A percentile compares a stretch with the other conserved stretches of the same genome.
Conservation (phyloP, 2,797 vertebrate species). For the Ctenochaetus hawaiiensis region DNA sequence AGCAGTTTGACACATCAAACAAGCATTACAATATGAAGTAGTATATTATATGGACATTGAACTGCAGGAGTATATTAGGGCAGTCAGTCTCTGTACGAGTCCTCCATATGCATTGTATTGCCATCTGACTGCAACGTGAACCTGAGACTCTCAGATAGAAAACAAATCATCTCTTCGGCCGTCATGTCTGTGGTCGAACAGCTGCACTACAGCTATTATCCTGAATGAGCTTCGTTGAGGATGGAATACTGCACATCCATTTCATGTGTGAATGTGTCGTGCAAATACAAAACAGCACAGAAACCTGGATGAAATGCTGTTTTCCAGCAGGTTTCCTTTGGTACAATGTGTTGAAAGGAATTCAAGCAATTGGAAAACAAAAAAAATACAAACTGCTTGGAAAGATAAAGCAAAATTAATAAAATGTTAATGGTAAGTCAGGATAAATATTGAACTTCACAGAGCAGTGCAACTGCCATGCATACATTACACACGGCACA, state of each 20-base stretch:
- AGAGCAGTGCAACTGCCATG: slow-evolving; percentile 32
- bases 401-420: slow-evolving; percentile 25
- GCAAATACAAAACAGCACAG: slow-evolving; percentile 32
- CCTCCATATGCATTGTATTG: slow-evolving; percentile 20
- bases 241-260: slow-evolving; percentile 19
- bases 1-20: slow-evolving; percentile 26
- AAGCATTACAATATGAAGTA: slow-evolving; percentile 18
- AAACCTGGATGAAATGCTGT: slow-evolving; percentile 14
- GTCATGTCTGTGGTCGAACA: not conserved
- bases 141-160: slow-evolving; percentile 53
- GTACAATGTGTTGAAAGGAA: slow-evolving; percentile 33
- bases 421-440: slow-evolving; percentile 6
- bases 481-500: slow-evolving; percentile 26
- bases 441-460: slow-evolving; percentile 28
- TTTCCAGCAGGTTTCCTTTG: slow-evolving; percentile 48
- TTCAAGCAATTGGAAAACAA: not conserved
- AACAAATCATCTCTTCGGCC: not conserved
- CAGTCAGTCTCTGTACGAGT: slow-evolving; percentile 3
- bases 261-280: slow-evolving; percentile 6
- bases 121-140: slow-evolving; percentile 33
- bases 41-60: slow-evolving; percentile 19
- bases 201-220: slow-evolving; percentile 14
- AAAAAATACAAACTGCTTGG: slow-evolving; percentile 8
- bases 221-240: not conserved
- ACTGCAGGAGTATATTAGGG: not conserved